Base-by-base conservation (phyloP, 2,113 vertebrate species). In the Heloderma charlesbogerti region DNA sequence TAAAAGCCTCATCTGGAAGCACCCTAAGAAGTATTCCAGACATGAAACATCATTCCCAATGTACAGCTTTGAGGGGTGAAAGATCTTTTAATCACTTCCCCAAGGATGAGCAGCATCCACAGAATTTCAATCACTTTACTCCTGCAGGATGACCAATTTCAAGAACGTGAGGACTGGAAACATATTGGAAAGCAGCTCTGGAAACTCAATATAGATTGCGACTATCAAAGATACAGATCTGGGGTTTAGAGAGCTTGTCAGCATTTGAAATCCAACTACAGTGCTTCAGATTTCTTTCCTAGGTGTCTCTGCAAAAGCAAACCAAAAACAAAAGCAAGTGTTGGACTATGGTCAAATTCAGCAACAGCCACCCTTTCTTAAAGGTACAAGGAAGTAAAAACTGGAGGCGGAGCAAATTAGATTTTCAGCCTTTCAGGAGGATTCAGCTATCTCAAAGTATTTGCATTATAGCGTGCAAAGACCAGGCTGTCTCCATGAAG, bases 141-240 rank as follows among this genome's bases (percentile, higher is more conserved):
- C 90, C 90, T 79, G 92, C 95, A n/a, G 96, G 96, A 43, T 15
- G 82, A 18, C 94, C 94, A 0, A 97, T 94, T 89, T 96, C 95
- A 0, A 54, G 74, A 31, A 96, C 69, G 13, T 93, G 94, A 0
- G 95, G 89, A 60, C 95, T 93, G 0, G 95, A 92, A 43, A 9
- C 91, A 0, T 95, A 95, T 31, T 37, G 78, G 86, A 94, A 80
- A 5, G 95, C 88, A 0, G 95, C 93, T 0, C 71, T 84, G 10
- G 95, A 95, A 29, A 96, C 27, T 22, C 2, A 5, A 72, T 92
- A 96, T 25, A 95, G 95, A 43, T 97, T 1, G 0, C 94, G 94
- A 22, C 80, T 91, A 20, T 94, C 94, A 0, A 90, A 92, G 77
- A 15, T 15, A 13, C 95, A 94, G n/a, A 91, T 86, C 40, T 75